These are phyloP conservation scores for Archaeoteleia sp. DNA, from an alignment of 2,888 invertebrate genomes.

Conservation along the genomic window DNA sequence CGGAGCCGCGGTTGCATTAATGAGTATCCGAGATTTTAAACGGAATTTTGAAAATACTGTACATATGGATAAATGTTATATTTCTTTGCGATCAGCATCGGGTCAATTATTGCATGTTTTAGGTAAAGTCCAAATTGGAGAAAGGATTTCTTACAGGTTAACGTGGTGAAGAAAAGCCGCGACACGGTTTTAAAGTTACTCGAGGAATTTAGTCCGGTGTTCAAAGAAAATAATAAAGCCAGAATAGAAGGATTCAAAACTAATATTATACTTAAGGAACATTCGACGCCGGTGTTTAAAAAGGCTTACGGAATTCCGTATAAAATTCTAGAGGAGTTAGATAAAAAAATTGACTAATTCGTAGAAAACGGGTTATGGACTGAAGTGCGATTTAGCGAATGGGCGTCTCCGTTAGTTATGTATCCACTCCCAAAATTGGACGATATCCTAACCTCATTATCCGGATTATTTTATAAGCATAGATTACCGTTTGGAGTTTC, in stretches of 20 bases:
- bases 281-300: slow-evolving; percentile 11
- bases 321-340: slow-evolving; percentile 15
- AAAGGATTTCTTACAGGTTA: slow-evolving; percentile 3
- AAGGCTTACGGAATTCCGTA: slow-evolving; percentile 28
- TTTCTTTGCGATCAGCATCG: slow-evolving; percentile 5
- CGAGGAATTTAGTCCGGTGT: slow-evolving; percentile 1
- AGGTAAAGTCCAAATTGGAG: slow-evolving; percentile 14
- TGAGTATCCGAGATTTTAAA: neutral
- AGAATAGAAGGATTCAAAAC: slow-evolving; percentile 19
- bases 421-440: slow-evolving; percentile 16
- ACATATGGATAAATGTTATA: neutral
- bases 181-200: neutral
- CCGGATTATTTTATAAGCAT: slow-evolving; percentile 12
- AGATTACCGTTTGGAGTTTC: slow-evolving; percentile 22
- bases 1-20: slow-evolving; percentile 7
- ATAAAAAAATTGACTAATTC: slow-evolving; percentile 23
- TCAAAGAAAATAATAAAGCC: neutral
- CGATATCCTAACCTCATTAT: slow-evolving; percentile 2
- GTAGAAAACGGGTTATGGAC: slow-evolving; percentile 18
- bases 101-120: slow-evolving; percentile 8
- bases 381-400: slow-evolving; percentile 16
- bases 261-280: slow-evolving; percentile 17
- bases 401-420: slow-evolving; percentile 23
- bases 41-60: neutral
- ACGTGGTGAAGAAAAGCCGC: neutral